These are phyloP conservation scores for Harpagus bidentatus DNA, from an alignment of 2,113 vertebrate genomes.

Conservation along the genomic window DNA sequence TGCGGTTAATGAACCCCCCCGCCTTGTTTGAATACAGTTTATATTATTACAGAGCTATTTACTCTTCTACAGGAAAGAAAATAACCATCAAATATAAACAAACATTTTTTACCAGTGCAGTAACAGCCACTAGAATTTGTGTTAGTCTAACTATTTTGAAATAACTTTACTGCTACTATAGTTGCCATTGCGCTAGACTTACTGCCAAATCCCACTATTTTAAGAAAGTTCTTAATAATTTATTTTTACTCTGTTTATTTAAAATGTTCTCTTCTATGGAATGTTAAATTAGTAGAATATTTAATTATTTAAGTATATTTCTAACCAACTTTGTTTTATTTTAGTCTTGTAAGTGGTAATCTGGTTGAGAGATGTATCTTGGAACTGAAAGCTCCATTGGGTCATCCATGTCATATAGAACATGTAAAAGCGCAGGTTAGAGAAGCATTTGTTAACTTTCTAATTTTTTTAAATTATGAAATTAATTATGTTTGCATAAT, in stretches of 20 bases:
- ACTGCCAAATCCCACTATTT: not conserved
- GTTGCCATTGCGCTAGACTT: not conserved
- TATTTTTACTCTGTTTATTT: not conserved
- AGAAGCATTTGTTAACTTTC: not conserved
- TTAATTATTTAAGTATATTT: not conserved
- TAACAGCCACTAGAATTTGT: not conserved
- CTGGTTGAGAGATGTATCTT: constrained; percentile 76
- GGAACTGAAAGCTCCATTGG: constrained; percentile 76
- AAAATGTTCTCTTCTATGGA: not conserved
- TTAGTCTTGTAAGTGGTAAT: constrained; percentile 77
- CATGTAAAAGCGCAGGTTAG: constrained; percentile 85
- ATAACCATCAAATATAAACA: not conserved
- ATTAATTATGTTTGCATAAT: not conserved
- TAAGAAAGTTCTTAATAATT: not conserved
- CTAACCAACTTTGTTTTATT: constrained; percentile 23
- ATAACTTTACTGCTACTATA: not conserved
- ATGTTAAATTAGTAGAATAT: not conserved
- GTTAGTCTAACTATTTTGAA: not conserved
- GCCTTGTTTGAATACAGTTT: not conserved
- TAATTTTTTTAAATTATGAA: not conserved
- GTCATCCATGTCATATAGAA: constrained; percentile 68
- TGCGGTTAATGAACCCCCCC: not conserved
- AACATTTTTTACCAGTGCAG: not conserved
- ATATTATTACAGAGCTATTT: not conserved
- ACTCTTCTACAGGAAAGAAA: not conserved